Evolutionary conservation across 2,113 vertebrate genomes (phyloP).

Genomic region (Notarius lentiginosus): DNA sequence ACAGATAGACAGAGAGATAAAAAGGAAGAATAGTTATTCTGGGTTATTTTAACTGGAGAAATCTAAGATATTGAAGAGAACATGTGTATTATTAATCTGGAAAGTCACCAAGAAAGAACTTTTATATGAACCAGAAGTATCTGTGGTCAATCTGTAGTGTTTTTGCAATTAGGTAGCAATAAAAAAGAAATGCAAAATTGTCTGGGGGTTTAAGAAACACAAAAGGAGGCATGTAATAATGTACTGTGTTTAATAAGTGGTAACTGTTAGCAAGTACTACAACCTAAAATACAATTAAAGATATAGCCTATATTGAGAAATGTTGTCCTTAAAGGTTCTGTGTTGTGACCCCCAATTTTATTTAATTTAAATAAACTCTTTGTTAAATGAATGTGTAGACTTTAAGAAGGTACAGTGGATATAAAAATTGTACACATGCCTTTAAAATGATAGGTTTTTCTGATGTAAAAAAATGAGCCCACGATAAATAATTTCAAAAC

Average conservation of each 20-base stretch:
- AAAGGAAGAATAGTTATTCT: background rate
- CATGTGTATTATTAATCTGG: background rate
- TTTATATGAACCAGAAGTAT: background rate
- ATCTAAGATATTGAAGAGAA: conserved; percentile 1
- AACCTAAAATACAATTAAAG: background rate
- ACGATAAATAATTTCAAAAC: no score
- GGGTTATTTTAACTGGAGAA: background rate
- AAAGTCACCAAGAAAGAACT: background rate
- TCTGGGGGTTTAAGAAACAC: background rate
- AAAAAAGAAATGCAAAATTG: background rate
- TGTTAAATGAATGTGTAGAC: background rate
- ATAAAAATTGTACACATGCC: no score
- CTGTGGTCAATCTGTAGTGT: background rate
- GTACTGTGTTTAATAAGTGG: background rate
- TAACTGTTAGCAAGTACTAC: background rate
- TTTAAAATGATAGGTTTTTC: no score
- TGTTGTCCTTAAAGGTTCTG: background rate
- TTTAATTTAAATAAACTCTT: background rate
- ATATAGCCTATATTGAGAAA: background rate
- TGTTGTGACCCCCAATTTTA: background rate
- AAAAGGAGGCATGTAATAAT: background rate
- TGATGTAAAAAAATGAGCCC: no score
- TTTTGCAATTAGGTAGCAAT: background rate
- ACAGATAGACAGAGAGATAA: background rate
- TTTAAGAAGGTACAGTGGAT: background rate